Evolutionary conservation across 2,113 vertebrate species (phyloP).

Genomic region (Ceyx melanurus): DNA sequence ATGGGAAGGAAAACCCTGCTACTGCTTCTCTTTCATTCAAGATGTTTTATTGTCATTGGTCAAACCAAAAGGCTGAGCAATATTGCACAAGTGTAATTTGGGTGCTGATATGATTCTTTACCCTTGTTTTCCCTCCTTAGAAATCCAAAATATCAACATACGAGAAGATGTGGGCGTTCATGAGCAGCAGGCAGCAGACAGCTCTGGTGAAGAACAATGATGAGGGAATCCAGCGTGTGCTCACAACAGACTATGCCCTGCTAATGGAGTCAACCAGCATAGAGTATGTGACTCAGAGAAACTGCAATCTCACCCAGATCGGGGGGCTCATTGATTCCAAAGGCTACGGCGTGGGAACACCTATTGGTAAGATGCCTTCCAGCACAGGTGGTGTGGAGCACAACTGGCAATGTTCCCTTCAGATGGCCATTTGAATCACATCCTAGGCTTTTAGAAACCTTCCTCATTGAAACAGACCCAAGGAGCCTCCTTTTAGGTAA

Average conservation of each 20-base stretch:
- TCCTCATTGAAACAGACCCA: neutral
- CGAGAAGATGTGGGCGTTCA: constrained; percentile 99
- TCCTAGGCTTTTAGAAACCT: neutral
- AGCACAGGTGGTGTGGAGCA: neutral
- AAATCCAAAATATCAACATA: constrained; percentile 99
- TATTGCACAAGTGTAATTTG: neutral
- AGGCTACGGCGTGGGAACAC: constrained; percentile 97
- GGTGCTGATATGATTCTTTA: neutral
- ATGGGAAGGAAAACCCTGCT: neutral
- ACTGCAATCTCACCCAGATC: constrained; percentile 98
- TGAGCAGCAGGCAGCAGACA: constrained; percentile 96
- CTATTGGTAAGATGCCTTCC: constrained; percentile 86
- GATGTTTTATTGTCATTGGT: accelerated
- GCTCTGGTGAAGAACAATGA: constrained; percentile 93
- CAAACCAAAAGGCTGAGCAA: neutral
- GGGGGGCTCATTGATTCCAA: constrained; percentile 97
- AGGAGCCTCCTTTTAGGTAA: neutral
- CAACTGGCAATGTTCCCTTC: neutral
- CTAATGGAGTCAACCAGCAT: constrained; percentile 99
- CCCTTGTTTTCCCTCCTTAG: constrained; percentile 66
- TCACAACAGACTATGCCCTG: constrained; percentile 94
- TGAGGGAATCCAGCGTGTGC: constrained; percentile 92
- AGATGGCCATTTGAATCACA: accelerated
- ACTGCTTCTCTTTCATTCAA: accelerated
- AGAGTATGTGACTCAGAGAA: constrained; percentile 96